These are phyloP conservation scores for Ictalurus punctatus DNA, from an alignment of 2,113 vertebrate genomes.

Conservation along the genomic window DNA sequence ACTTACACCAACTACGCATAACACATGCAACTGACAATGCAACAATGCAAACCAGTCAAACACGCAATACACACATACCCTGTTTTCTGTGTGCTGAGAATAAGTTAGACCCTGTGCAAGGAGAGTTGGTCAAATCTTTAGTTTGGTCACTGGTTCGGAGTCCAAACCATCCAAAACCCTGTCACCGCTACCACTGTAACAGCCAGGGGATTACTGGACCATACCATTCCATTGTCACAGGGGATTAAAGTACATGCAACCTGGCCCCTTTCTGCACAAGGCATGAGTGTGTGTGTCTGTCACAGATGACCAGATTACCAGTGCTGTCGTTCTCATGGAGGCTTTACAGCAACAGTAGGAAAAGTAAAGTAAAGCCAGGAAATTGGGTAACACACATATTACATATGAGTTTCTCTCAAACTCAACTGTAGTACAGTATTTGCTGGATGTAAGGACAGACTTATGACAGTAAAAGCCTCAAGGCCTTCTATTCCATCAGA, in stretches of 20 bases:
- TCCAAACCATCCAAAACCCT: conserved; percentile 77
- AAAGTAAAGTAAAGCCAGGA: conserved; percentile 34
- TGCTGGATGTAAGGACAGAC: not conserved
- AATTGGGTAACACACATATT: not conserved
- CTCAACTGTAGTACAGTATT: not conserved
- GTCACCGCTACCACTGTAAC: conserved; percentile 84
- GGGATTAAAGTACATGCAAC: conserved; percentile 81
- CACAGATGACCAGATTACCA: conserved; percentile 74
- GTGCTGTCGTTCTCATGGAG: conserved; percentile 69
- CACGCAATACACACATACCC: conserved; percentile 67
- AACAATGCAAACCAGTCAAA: not conserved
- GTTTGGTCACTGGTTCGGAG: conserved; percentile 61
- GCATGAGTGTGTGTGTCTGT: conserved; percentile 62
- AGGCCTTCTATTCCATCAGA: not conserved
- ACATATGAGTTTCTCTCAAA: not conserved
- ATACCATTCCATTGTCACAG: conserved; percentile 82
- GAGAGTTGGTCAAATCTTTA: conserved; percentile 68
- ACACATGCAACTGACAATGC: not conserved
- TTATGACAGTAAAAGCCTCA: not conserved
- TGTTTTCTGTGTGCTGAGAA: conserved; percentile 61
- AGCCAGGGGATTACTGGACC: conserved; percentile 85
- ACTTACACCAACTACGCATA: conserved; percentile 30
- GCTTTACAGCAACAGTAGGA: conserved; percentile 47
- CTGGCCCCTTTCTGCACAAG: conserved; percentile 72
- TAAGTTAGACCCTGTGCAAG: conserved; percentile 67